Evolutionary conservation across 2,797 vertebrate species (phyloP), one percentile per base, ranked within the genome.

Genomic region (Peromyscus aztecus): DNA sequence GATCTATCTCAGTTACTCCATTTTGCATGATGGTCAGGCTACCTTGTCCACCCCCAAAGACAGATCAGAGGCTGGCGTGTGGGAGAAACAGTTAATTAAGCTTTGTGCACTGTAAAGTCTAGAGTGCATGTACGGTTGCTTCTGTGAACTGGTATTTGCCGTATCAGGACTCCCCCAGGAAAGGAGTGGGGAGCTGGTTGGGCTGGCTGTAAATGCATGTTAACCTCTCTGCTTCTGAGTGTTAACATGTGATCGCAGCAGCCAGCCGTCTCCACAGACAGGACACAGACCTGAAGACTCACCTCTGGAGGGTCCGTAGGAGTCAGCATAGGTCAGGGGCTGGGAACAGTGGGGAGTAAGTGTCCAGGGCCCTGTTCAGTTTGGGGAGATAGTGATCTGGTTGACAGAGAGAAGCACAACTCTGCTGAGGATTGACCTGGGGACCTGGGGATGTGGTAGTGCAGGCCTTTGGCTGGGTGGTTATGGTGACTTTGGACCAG

Each of bases 111-210:
- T 73, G 49, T 37, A 0, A 61, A 46, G 73, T 13, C 4, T n/a
- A 0, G 71, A 6, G 8, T 1, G 11, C 16, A 1, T 13, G 55
- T 11, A 2, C 31, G 3, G 0, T 2, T 34, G 73, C 19, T 11
- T 1, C 52, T 2, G 4, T 1, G 80, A 27, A 0, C n/a, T 4
- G 52, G 16, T 0, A 0, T 34, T 46, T 31, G 46, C 75, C 55
- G 19, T 75, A 4, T 55, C 16, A 7, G 43, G 75, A 31, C 52
- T 65, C 7, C 27, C 67, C 37, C 8, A 21, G 73, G 29, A 31
- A 52, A 76, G 87, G 37, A 61, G 71, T 3, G 4, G n/a, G 67
- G 67, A 10, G 46, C 31, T 7, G 23, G 89, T 29, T 6, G 67
- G 59, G 67, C 21, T 29, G 9, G 21, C 40, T n/a, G 87, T 49